Percentiles rank a stretch among this genome's conserved stretches.
Evolutionary conservation across 2,113 vertebrate species (phyloP).

Genomic region (Paralichthys olivaceus): DNA sequence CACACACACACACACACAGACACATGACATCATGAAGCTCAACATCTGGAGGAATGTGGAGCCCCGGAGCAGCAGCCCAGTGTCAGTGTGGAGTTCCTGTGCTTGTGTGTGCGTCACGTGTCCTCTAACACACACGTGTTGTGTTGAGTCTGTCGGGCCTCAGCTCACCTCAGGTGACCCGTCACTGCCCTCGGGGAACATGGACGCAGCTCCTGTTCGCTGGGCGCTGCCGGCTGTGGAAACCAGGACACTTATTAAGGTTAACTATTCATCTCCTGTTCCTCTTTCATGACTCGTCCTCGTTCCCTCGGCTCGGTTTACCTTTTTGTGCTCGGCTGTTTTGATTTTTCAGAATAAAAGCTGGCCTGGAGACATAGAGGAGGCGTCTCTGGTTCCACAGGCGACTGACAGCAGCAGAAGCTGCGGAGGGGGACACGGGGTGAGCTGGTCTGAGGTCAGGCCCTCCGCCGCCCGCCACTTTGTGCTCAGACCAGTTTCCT

Average conservation of each 20-base stretch:
- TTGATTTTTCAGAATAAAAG: conserved; percentile 45
- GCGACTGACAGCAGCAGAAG: no score
- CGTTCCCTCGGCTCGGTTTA: conserved; percentile 57
- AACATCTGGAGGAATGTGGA: no score
- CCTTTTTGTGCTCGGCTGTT: conserved; percentile 35
- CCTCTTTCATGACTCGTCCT: conserved; percentile 48
- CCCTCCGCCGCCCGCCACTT: neutral
- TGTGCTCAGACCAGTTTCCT: no score
- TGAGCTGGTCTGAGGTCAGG: neutral
- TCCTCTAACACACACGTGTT: neutral
- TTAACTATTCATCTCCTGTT: conserved; percentile 50
- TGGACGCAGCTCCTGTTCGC: conserved; percentile 2
- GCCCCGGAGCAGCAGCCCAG: no score
- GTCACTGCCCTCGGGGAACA: neutral
- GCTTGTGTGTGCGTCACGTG: neutral
- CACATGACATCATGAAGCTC: neutral
- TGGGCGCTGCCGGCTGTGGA: conserved; percentile 59
- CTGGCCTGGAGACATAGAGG: conserved; percentile 33
- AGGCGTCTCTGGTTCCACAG: conserved; percentile 53
- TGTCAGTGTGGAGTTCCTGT: neutral
- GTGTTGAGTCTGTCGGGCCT: neutral
- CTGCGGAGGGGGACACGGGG: neutral
- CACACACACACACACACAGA: conserved; percentile 7
- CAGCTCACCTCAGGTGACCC: neutral
- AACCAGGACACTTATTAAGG: conserved; percentile 75